Base-by-base conservation (phyloP, 2,888 invertebrate genomes). In the Brenthis daphne region DNA sequence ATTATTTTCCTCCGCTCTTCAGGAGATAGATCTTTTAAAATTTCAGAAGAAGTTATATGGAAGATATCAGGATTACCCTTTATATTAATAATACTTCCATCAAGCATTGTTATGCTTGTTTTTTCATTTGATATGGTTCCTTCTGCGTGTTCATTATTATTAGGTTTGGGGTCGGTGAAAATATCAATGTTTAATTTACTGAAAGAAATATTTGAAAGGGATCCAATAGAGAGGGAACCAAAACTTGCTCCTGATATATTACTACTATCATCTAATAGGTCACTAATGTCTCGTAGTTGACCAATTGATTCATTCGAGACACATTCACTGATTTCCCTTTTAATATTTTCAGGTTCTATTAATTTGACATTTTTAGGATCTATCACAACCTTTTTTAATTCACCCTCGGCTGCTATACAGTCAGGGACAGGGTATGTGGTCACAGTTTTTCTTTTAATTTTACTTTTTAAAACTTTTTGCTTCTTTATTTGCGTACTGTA, bases 341-440 rank as follows among this genome's bases (percentile, higher is more conserved):
- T 64, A 8, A 68, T 55, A 58, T 69, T 3, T 8, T 67, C 5
- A 14, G 57, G 33, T 14, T 16, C 56, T 4, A 33, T 56, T 37
- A 65, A 57, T 3, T 77, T 71, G 6, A 78, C 77, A 4, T 79
- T 64, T 0, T 74, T 64, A 0, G 85, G 85, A 16, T 82, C 56
- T 0, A 88, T 79, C 0, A 87, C 69, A 14, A 86, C 37, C 61
- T 77, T 79, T 63, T 79, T 84, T 0, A 78, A 33, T 8, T 14
- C 68, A 57, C 58, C 76, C 3, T 57, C 47, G 66, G 3, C 51
- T 29, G 24, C 43, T 50, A 55, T 70, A 1, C 72, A 65, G 54
- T 87, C 82, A 53, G 78, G 80, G 0, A 90, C 82, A 0, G 86
- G 83, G 13, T 88, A 90, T 0, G 90, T 85, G 0, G 74, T 73